Evolutionary conservation across 2,888 invertebrate genomes (phyloP).

Genomic region (Biston stratarius): DNA sequence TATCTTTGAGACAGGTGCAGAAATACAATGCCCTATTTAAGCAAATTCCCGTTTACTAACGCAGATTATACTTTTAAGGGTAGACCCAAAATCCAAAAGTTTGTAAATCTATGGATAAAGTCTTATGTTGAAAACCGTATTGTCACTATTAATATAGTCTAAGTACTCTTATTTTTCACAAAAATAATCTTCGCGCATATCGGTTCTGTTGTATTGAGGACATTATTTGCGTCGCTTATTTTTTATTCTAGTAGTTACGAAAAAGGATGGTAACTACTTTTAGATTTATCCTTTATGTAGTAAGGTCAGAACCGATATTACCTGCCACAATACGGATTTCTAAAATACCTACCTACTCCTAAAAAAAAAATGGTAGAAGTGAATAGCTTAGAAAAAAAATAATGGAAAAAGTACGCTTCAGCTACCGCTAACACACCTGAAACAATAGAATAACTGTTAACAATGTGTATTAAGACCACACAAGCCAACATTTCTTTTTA

Average conservation of each 20-base stretch:
- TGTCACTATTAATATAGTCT: conserved; percentile 55
- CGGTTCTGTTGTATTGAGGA: neutral
- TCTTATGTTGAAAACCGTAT: conserved; percentile 48
- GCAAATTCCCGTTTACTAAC: too few species aligned
- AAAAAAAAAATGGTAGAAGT: conserved; percentile 73
- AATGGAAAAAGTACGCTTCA: conserved; percentile 53
- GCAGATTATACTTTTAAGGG: too few species aligned
- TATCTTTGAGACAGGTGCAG: too few species aligned
- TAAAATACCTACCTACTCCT: conserved; percentile 52
- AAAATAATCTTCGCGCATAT: conserved; percentile 8
- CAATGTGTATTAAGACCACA: too few species aligned
- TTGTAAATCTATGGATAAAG: neutral
- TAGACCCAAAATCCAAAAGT: too few species aligned
- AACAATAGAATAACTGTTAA: conserved; percentile 39
- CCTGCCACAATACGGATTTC: conserved; percentile 57
- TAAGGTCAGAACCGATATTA: neutral
- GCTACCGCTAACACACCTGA: conserved; percentile 48
- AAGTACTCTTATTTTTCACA: conserved; percentile 33
- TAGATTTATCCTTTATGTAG: neutral
- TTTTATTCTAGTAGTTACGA: neutral
- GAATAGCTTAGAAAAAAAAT: conserved; percentile 65
- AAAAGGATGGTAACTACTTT: neutral
- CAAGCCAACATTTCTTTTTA: neutral
- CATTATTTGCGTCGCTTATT: neutral
- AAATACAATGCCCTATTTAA: too few species aligned